Evolutionary conservation across 2,797 vertebrate genomes (phyloP).

Genomic region (Petrocephalus schoutedeni): DNA sequence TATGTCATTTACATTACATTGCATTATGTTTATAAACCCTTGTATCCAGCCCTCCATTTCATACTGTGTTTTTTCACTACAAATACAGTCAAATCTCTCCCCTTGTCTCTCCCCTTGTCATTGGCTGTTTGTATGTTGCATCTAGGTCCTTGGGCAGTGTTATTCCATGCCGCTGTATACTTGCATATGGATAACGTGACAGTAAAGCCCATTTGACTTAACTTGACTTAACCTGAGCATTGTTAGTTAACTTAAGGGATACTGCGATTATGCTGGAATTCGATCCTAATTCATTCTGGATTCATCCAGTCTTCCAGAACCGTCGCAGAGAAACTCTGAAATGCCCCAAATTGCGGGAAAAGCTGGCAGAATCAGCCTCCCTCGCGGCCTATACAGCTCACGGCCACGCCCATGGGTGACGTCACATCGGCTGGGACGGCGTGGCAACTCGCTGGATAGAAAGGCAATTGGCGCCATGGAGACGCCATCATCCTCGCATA

Average conservation of each 20-base stretch:
- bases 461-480: background rate
- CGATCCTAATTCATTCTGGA: background rate
- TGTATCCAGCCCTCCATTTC: background rate
- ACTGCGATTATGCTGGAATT: background rate
- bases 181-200: background rate
- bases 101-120: background rate
- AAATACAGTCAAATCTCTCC: background rate
- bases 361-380: background rate
- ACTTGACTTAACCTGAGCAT: background rate
- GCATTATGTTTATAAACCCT: background rate
- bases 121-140: background rate
- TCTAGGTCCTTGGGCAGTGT: background rate
- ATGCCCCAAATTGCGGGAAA: background rate
- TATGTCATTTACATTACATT: background rate
- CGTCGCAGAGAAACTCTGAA: too few species aligned
- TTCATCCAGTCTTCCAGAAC: background rate
- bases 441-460: background rate
- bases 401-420: background rate
- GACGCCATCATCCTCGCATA: background rate
- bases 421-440: background rate
- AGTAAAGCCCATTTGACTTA: background rate
- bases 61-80: background rate
- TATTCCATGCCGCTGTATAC: background rate
- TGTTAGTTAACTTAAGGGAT: background rate
- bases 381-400: background rate